A percentile compares a stretch with the other conserved stretches of the same genome.
Conservation (phyloP, 2,113 vertebrate genomes). For the Cottus gobio region DNA sequence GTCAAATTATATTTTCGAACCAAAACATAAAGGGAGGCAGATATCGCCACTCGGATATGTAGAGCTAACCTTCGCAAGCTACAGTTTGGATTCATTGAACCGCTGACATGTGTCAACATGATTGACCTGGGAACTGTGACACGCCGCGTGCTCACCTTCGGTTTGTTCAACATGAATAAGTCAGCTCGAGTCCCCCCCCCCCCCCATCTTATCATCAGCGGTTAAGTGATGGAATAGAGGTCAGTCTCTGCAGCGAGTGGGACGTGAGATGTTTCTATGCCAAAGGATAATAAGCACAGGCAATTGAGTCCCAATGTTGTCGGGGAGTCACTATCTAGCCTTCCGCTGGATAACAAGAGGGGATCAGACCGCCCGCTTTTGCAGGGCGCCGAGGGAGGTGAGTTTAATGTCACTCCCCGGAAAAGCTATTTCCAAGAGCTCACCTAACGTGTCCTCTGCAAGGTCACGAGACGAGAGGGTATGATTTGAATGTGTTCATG, state of each 20-base stretch:
- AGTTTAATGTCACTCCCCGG: constrained; percentile 67
- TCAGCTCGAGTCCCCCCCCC: constrained; percentile 43
- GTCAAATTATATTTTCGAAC: background rate
- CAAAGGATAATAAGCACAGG: constrained; percentile 72
- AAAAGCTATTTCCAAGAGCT: constrained; percentile 72
- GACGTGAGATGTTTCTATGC: constrained; percentile 75
- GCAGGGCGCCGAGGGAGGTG: constrained; percentile 25
- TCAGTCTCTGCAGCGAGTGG: constrained; percentile 50
- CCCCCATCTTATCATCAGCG: constrained; percentile 63
- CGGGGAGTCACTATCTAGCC: constrained; percentile 61
- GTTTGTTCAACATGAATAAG: constrained; percentile 71
- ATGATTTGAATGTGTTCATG: constrained; percentile 17
- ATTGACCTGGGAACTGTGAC: constrained; percentile 54
- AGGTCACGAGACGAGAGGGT: constrained; percentile 49
- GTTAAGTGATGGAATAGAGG: constrained; percentile 75
- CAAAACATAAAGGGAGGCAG: background rate
- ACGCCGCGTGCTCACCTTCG: constrained; percentile 54
- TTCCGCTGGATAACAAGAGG: constrained; percentile 68
- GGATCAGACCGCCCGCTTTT: constrained; percentile 64
- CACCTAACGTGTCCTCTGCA: constrained; percentile 53
- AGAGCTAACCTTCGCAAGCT: constrained; percentile 30
- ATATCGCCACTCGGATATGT: constrained; percentile 21
- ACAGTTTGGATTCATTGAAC: constrained; percentile 39
- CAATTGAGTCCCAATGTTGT: constrained; percentile 68
- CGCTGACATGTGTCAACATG: constrained; percentile 58